Base-by-base conservation (phyloP, 2,113 vertebrate species). In the Nestor notabilis region DNA sequence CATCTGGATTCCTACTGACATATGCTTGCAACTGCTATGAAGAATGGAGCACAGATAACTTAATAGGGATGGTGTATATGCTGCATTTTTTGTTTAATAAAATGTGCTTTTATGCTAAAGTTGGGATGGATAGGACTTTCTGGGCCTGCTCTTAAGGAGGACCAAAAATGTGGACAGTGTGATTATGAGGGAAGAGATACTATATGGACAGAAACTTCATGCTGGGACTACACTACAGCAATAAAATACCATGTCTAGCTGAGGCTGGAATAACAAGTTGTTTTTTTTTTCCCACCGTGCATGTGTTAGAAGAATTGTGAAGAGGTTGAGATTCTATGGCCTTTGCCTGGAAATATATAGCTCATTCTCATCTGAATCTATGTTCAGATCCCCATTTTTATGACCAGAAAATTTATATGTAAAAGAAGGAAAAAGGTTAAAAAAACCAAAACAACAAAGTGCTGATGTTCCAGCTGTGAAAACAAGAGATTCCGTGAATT, bases 381-480 rank as follows among this genome's bases (percentile, higher is more conserved):
- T 53, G 10, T 27, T 55, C 17, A 44, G 46, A 53, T 55, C 20
- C 20, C 5, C 4, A 17, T 64, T 81, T 68, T 83, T 61, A 52
- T 47, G 27, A 50, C 14, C 7, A 7, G 20, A 41, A 52, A 64
- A 58, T 65, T 61, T 87, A 27, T 18, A 16, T 31, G 8, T 47
- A 29, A 61, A 33, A 68, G 24, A 83, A 55, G 7, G 7, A 9
- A 69, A 50, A 92, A 64, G 3, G 29, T 72, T 10, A 2, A 70
- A 66, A 72, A 72, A 46, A 0, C 1, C n/a, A n/a, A n/a, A 46
- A 7, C 9, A 63, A 20, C 1, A 2, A 66, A 56, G 5, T 69
- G 8, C 9, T 86, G 14, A 29, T 74, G 11, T 11, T 77, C 28
- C 12, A 56, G 33, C 41, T 78, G 35, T 70, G 37, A 87, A 65